These are phyloP conservation scores for Propithecus perrieri DNA, from an alignment of 2,797 vertebrate genomes.

Conservation along the genomic window DNA sequence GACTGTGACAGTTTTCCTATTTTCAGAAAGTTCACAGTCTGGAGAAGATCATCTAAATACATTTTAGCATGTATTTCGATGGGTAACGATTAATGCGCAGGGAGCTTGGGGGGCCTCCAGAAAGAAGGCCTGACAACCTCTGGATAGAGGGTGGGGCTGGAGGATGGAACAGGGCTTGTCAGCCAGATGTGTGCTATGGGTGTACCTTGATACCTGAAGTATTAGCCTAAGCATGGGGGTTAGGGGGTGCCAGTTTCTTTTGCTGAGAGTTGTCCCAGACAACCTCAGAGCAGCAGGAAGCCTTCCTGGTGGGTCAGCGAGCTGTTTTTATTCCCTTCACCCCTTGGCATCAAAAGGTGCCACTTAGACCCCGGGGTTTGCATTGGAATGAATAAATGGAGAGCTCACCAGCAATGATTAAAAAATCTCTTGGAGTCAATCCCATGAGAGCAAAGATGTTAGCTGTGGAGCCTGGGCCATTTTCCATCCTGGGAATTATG, in stretches of 20 bases:
- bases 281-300: neutral
- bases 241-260: neutral
- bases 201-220: neutral
- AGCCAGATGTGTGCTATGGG: neutral
- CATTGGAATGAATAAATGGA: neutral
- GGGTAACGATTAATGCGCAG: neutral
- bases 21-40: neutral
- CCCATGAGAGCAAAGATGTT: conserved; percentile 27
- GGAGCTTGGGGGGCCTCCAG: neutral
- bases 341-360: neutral
- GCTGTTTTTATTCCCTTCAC: neutral
- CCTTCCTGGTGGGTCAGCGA: neutral
- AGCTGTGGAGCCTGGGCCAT: neutral
- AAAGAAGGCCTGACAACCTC: neutral
- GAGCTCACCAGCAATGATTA: neutral
- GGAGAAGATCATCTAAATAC: neutral
- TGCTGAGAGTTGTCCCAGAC: neutral
- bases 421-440: conserved; percentile 18
- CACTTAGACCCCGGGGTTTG: neutral
- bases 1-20: neutral
- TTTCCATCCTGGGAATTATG: conserved; percentile 61
- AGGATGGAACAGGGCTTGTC: neutral
- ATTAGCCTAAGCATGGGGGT: neutral
- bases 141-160: neutral
- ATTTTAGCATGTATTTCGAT: neutral